Evolutionary conservation across 2,888 invertebrate species (phyloP).

Genomic region (Dinocampus coccinellae): DNA sequence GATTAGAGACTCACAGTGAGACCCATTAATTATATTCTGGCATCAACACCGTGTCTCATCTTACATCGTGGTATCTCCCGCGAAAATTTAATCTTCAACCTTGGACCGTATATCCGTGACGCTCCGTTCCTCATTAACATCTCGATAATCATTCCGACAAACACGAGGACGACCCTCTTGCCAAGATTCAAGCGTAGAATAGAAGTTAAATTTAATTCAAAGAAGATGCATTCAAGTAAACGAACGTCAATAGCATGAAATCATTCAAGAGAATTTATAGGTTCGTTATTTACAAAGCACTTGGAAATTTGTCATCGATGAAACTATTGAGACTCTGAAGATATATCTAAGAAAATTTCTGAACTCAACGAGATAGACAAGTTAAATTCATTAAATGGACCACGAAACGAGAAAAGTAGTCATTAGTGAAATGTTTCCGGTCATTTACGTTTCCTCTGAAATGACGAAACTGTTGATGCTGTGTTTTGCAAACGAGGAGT

Average conservation of each 20-base stretch:
- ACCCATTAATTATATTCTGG: constrained; percentile 60
- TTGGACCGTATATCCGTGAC: constrained; percentile 29
- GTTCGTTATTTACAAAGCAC: constrained; percentile 9
- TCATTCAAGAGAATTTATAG: constrained; percentile 25
- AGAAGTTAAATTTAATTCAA: constrained; percentile 9
- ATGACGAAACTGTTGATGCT: constrained; percentile 49
- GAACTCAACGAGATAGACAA: constrained; percentile 23
- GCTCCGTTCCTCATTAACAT: constrained; percentile 31
- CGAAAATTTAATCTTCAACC: constrained; percentile 55
- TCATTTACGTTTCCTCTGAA: constrained; percentile 30
- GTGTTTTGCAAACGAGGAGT: constrained; percentile 41
- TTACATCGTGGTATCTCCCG: constrained; percentile 48
- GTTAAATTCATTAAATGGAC: constrained; percentile 38
- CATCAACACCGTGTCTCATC: constrained; percentile 50
- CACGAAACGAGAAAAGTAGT: constrained; percentile 40
- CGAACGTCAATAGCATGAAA: constrained; percentile 14
- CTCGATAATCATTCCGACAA: constrained; percentile 38
- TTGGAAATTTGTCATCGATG: constrained; percentile 7
- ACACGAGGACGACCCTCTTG: constrained; percentile 26
- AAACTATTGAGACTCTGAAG: not conserved
- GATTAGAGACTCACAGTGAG: constrained; percentile 64
- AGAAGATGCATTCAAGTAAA: constrained; percentile 12
- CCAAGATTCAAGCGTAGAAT: constrained; percentile 4
- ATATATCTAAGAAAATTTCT: not conserved
- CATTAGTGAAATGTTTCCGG: constrained; percentile 42